A percentile compares a stretch with the other conserved stretches of the same genome.
phyloP scores from a whole-genome alignment of 2,888 invertebrate species.

The Baronia brevicornis region DNA sequence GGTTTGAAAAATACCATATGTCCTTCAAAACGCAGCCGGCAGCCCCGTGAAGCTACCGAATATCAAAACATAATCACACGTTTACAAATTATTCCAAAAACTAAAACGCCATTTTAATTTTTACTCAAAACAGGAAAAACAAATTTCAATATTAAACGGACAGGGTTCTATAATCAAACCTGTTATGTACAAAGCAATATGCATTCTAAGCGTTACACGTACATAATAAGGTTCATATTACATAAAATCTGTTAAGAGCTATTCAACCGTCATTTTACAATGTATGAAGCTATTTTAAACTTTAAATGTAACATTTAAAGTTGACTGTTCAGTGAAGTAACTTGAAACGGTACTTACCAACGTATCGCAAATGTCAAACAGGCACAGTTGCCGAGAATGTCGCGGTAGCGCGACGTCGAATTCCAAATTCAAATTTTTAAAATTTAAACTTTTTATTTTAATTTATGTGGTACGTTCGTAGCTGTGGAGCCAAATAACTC shows the following conservation, averaged over 20 bases:
- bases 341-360: conserved; percentile 24
- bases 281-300: conserved; percentile 14
- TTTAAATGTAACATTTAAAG: background rate
- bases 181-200: conserved; percentile 15
- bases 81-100: too few relatives aligned
- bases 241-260: background rate
- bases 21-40: too few relatives aligned
- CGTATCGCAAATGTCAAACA: conserved; percentile 40
- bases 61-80: too few relatives aligned
- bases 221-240: conserved; percentile 7
- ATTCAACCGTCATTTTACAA: conserved; percentile 27
- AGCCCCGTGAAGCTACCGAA: too few relatives aligned
- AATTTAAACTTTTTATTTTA: conserved; percentile 21
- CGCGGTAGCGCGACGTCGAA: conserved; percentile 31
- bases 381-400: conserved; percentile 33
- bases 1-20: too few relatives aligned
- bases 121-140: conserved; percentile 12
- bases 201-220: conserved; percentile 16
- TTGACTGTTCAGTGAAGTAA: conserved; percentile 15
- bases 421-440: conserved; percentile 25
- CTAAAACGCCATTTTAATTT: background rate
- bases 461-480: conserved; percentile 7
- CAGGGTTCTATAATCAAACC: conserved; percentile 21
- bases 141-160: conserved; percentile 23
- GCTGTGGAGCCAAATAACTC: conserved; percentile 13